Conservation (phyloP, 2,113 vertebrate species). For the Crotophaga sulcirostris region DNA sequence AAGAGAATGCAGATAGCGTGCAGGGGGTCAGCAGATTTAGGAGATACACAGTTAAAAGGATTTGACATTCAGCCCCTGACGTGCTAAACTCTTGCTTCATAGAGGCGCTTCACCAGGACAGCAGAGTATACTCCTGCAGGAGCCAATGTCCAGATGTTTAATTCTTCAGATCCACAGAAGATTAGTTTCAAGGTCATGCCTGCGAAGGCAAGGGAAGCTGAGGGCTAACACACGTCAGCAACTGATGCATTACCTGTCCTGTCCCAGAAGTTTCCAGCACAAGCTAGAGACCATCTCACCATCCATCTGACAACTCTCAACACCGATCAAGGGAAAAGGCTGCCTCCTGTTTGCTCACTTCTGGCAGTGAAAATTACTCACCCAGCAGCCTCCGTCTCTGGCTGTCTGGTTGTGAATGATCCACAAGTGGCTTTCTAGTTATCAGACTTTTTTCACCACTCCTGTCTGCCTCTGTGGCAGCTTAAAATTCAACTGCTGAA, state of each 20-base stretch:
- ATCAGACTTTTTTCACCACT: not conserved
- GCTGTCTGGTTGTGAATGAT: not conserved
- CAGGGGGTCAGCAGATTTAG: not conserved
- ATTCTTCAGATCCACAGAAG: not conserved
- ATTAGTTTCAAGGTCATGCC: not conserved
- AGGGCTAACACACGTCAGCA: not conserved
- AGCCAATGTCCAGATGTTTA: not conserved
- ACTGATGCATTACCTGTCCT: not conserved
- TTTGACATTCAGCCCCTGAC: not conserved
- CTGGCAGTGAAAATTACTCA: not conserved
- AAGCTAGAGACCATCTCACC: not conserved
- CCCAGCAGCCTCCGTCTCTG: not conserved
- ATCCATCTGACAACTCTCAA: not conserved
- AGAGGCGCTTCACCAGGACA: not conserved
- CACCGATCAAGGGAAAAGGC: not conserved
- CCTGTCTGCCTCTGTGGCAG: not conserved
- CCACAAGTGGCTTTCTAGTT: not conserved
- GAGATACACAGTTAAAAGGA: not conserved
- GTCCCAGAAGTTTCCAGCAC: not conserved
- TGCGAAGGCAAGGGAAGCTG: not conserved
- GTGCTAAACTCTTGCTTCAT: not conserved
- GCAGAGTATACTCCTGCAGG: accelerated
- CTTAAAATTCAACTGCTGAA: not conserved
- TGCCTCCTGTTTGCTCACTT: not conserved
- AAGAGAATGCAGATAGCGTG: too few relatives aligned